Evolutionary conservation across 2,113 vertebrate species (phyloP).

Genomic region (Engraulis encrasicolus): DNA sequence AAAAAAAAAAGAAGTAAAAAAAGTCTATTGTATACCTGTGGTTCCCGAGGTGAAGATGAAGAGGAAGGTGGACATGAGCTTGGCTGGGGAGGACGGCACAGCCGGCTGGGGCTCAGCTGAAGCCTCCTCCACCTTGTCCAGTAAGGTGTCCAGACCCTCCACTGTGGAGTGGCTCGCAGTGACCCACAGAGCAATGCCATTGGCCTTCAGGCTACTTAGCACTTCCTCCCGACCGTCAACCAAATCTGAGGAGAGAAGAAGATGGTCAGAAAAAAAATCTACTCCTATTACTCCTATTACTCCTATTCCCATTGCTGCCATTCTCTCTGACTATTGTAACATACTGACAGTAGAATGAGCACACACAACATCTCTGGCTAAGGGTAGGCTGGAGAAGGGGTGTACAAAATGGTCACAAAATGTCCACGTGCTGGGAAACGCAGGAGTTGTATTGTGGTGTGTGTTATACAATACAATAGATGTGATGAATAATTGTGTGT

Average conservation of each 20-base stretch:
- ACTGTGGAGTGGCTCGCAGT: slow-evolving; percentile 67
- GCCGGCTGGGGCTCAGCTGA: slow-evolving; percentile 67
- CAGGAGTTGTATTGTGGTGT: too few species aligned
- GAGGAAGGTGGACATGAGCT: slow-evolving; percentile 79
- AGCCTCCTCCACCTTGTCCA: slow-evolving; percentile 77
- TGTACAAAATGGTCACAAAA: too few species aligned
- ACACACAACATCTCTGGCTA: background rate
- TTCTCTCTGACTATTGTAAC: too few species aligned
- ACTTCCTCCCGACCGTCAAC: slow-evolving; percentile 76
- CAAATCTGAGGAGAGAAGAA: slow-evolving; percentile 74
- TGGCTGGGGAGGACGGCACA: slow-evolving; percentile 50
- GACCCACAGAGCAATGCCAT: slow-evolving; percentile 78
- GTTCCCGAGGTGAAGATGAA: slow-evolving; percentile 95
- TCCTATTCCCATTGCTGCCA: too few species aligned
- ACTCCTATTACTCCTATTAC: too few species aligned
- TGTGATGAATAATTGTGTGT: too few species aligned
- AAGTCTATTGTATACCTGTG: slow-evolving; percentile 91
- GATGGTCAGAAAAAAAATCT: background rate
- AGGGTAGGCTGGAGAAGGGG: background rate
- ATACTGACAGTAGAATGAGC: too few species aligned
- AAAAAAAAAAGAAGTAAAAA: too few species aligned
- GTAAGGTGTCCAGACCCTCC: slow-evolving; percentile 67
- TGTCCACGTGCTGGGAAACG: too few species aligned
- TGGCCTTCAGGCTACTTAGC: slow-evolving; percentile 71
- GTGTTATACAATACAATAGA: too few species aligned